phyloP scores from a whole-genome alignment of 2,113 vertebrate genomes.

The Oxygymnocypris stewartii region DNA sequence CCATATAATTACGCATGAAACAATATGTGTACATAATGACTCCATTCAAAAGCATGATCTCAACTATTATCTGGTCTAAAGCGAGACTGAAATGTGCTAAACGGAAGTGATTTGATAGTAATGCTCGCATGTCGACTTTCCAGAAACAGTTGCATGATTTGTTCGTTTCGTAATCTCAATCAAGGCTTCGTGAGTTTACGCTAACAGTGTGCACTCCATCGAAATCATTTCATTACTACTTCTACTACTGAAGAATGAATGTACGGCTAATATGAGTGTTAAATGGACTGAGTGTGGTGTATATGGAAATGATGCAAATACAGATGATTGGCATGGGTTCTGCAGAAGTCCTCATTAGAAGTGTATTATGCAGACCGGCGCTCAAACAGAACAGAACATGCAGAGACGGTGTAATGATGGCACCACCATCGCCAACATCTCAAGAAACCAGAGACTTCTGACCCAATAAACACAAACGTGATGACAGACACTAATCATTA shows the following conservation, averaged over 20 bases:
- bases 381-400: conserved; percentile 38
- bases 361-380: conserved; percentile 20
- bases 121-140: background rate
- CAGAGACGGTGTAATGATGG: background rate
- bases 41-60: no score
- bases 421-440: background rate
- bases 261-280: background rate
- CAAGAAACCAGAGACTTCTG: background rate
- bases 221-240: background rate
- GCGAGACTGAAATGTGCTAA: background rate
- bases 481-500: background rate
- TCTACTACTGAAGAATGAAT: background rate
- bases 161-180: background rate
- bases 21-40: background rate
- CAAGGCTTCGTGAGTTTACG: background rate
- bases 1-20: no score
- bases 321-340: background rate
- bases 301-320: background rate
- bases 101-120: background rate
- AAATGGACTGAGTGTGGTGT: conserved; percentile 1
- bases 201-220: background rate
- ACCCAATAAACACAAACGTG: background rate
- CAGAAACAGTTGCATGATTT: background rate
- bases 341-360: conserved; percentile 2
- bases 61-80: background rate